phyloP scores from a whole-genome alignment of 2,113 vertebrate genomes.

The Rhinichthys klamathensis region DNA sequence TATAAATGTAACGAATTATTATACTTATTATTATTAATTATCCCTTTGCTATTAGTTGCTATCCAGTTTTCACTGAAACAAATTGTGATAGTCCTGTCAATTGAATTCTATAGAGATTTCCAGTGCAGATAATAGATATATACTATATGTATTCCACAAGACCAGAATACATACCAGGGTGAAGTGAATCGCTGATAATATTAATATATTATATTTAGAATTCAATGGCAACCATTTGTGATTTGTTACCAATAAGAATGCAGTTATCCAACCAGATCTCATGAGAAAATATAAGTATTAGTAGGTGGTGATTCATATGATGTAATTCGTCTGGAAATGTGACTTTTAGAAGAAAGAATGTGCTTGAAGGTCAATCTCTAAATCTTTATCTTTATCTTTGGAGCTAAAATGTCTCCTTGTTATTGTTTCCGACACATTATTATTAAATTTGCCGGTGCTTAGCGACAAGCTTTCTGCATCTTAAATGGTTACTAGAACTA shows the following conservation, averaged over 20 bases:
- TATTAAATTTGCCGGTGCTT: too few species aligned
- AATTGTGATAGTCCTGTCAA: neutral
- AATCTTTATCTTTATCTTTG: neutral
- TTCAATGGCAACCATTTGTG: neutral
- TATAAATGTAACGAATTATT: too few species aligned
- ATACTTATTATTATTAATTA: too few species aligned
- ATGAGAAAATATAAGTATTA: neutral
- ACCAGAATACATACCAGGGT: neutral
- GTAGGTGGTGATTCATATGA: neutral
- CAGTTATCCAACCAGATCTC: neutral
- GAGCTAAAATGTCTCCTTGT: too few species aligned
- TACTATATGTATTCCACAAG: neutral
- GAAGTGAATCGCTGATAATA: neutral
- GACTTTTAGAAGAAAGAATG: neutral
- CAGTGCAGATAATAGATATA: neutral
- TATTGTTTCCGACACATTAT: too few species aligned
- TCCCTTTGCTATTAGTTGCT: neutral
- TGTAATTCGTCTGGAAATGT: neutral
- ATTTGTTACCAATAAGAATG: neutral
- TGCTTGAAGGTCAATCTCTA: neutral
- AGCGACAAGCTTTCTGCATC: too few species aligned
- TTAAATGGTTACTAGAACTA: too few species aligned
- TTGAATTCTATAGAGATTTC: neutral
- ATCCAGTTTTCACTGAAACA: neutral
- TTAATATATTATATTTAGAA: neutral